phyloP scores from a whole-genome alignment of 2,888 invertebrate genomes.

The Eilema depressum region DNA sequence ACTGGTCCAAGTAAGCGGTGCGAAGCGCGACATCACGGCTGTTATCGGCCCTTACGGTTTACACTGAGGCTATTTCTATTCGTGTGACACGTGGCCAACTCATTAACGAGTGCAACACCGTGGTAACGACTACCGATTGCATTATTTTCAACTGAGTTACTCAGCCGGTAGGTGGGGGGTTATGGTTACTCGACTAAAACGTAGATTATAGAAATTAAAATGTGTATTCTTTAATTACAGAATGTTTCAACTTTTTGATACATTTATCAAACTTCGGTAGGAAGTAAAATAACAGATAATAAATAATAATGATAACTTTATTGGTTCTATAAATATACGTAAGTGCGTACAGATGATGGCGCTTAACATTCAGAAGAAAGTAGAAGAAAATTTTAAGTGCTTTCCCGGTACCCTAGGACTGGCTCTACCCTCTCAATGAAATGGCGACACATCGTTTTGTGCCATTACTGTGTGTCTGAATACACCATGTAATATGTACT shows the following conservation, averaged over 20 bases:
- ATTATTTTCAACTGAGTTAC: conserved; percentile 15
- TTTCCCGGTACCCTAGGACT: background rate
- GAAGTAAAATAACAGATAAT: too few species aligned
- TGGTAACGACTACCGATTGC: conserved; percentile 8
- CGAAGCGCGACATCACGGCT: conserved; percentile 39
- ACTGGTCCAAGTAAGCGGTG: conserved; percentile 31
- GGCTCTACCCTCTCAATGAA: too few species aligned
- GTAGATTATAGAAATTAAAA: background rate
- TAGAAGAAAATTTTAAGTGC: background rate
- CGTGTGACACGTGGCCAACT: conserved; percentile 20
- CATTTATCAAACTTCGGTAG: background rate
- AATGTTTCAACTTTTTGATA: background rate
- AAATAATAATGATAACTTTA: too few species aligned
- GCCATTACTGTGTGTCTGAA: too few species aligned
- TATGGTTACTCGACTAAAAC: background rate
- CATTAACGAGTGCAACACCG: conserved; percentile 27
- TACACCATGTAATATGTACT: too few species aligned
- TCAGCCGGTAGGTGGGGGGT: background rate
- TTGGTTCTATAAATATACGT: too few species aligned
- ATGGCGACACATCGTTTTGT: too few species aligned
- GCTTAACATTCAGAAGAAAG: too few species aligned
- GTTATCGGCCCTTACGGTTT: conserved; percentile 42
- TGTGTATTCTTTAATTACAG: background rate
- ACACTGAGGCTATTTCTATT: conserved; percentile 24
- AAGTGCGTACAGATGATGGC: too few species aligned